Evolutionary conservation across 35 echinoderm and acorn worm genomes (phyloP).

Genomic region (Hemicentrotus pulcherrimus): DNA sequence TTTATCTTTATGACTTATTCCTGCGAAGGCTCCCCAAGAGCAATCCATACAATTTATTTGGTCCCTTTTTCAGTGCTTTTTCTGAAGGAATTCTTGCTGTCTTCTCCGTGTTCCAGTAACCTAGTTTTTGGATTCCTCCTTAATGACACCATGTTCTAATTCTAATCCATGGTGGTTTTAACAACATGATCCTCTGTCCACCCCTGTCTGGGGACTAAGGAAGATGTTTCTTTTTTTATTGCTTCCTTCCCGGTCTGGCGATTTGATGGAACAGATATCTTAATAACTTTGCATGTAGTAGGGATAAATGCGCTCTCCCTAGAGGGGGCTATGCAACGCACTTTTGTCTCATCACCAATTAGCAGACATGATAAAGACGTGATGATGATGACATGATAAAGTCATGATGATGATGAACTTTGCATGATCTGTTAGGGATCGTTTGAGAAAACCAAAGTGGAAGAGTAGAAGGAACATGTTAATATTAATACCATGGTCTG

Average conservation of each 20-base stretch:
- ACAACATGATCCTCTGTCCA: neutral
- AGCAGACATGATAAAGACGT: neutral
- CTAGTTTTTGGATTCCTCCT: constrained; percentile 15
- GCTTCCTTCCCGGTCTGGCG: neutral
- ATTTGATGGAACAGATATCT: neutral
- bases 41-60: neutral
- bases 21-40: neutral
- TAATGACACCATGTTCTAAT: neutral
- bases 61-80: neutral
- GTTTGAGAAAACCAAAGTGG: neutral
- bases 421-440: neutral
- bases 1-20: constrained; percentile 18
- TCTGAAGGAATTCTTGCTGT: neutral
- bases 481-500: neutral
- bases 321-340: neutral
- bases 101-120: neutral
- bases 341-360: neutral
- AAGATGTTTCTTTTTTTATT: neutral
- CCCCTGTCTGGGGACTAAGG: neutral
- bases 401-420: neutral
- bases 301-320: neutral
- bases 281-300: neutral
- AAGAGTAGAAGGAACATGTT: neutral
- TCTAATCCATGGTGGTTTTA: neutral
- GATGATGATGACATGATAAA: neutral